These are phyloP conservation scores for Drosophila kohkoa DNA, from an alignment of 1,140 invertebrate genomes.

Conservation along the genomic window DNA sequence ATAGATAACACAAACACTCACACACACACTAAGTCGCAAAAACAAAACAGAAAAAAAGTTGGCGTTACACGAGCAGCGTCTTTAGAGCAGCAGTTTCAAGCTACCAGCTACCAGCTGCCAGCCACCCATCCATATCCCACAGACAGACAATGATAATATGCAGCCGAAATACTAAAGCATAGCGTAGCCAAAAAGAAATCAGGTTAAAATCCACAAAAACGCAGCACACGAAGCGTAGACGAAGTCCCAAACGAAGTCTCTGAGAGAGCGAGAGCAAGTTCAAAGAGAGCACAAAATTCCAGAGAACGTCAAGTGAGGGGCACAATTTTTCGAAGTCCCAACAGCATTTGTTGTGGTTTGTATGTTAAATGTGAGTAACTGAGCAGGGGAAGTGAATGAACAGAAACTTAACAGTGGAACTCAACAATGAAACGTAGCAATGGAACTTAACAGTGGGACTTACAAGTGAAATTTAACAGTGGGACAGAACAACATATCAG, in stretches of 20 bases:
- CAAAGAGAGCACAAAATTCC: neutral
- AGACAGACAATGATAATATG: constrained; percentile 43
- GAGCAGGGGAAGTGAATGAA: too few relatives aligned
- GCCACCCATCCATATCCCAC: neutral
- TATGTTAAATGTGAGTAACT: neutral
- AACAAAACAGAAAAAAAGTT: constrained; percentile 24
- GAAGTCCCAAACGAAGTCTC: neutral
- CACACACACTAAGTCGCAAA: constrained; percentile 8
- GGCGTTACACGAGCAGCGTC: constrained; percentile 19
- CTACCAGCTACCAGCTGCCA: neutral
- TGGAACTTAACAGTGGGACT: too few relatives aligned
- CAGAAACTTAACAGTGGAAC: too few relatives aligned
- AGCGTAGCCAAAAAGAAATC: constrained; percentile 30
- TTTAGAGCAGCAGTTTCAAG: neutral
- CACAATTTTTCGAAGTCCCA: neutral
- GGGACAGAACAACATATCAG: neutral
- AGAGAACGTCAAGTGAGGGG: neutral
- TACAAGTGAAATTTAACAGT: too few relatives aligned
- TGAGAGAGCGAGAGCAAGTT: neutral
- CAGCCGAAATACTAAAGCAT: constrained; percentile 23
- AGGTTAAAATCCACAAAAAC: constrained; percentile 71
- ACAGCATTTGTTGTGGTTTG: neutral
- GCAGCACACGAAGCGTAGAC: constrained; percentile 30
- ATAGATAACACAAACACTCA: constrained; percentile 65
- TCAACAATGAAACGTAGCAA: too few relatives aligned